These are phyloP conservation scores for Nycticebus coucang DNA, from an alignment of 2,113 vertebrate genomes.

Conservation along the genomic window DNA sequence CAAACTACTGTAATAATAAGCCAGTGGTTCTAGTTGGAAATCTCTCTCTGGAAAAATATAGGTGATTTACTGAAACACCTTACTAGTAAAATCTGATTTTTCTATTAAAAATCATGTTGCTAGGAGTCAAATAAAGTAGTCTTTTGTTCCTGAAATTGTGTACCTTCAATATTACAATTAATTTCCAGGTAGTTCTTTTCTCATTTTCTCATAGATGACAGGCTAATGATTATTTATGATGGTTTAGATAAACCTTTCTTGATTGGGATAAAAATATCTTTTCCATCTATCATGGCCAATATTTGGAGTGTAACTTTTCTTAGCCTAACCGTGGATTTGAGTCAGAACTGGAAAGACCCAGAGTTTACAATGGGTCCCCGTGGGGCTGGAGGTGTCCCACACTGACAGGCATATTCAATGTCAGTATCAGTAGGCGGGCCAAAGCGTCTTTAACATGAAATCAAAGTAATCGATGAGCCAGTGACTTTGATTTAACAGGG, in stretches of 20 bases:
- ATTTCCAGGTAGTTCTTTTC: neutral
- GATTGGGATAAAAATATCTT: neutral
- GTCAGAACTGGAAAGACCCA: neutral
- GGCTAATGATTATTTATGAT: neutral
- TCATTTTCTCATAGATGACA: neutral
- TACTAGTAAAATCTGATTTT: slow-evolving; percentile 13
- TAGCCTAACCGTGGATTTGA: neutral
- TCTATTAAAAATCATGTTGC: slow-evolving; percentile 12
- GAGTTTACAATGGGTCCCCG: neutral
- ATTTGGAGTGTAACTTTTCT: slow-evolving; percentile 28
- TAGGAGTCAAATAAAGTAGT: neutral
- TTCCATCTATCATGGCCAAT: neutral
- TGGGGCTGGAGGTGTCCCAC: neutral
- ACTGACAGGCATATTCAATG: neutral
- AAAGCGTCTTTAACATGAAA: neutral
- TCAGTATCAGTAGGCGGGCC: neutral
- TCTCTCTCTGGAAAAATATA: slow-evolving; percentile 56
- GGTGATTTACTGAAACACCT: slow-evolving; percentile 30
- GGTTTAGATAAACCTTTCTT: slow-evolving; percentile 42
- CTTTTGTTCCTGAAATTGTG: slow-evolving; percentile 2
- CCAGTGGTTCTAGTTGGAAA: neutral
- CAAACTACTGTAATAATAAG: neutral
- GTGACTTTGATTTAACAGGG: neutral
- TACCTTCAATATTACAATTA: neutral
- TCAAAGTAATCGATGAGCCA: neutral